These are phyloP conservation scores for Unio pictorum DNA, from an alignment of 2,888 invertebrate species.

Conservation along the genomic window DNA sequence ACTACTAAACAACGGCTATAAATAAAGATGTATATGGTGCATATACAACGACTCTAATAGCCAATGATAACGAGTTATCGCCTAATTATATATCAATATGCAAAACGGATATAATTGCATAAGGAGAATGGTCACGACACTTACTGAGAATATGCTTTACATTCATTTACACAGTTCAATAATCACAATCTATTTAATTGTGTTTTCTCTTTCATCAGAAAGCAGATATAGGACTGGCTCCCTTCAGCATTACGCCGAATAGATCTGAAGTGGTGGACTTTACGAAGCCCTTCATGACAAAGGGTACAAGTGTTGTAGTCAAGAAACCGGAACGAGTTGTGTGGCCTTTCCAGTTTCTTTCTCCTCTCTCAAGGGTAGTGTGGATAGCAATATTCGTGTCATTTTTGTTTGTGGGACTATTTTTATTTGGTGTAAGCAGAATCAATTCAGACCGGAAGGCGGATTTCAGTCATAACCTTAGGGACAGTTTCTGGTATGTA, in stretches of 20 bases:
- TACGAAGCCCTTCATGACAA: conserved; percentile 96
- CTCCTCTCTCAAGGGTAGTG: conserved; percentile 94
- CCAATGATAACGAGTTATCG: no score
- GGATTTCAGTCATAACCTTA: conserved; percentile 44
- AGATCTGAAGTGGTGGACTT: conserved; percentile 95
- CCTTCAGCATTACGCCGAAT: conserved; percentile 93
- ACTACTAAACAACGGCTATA: no score
- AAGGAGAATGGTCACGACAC: no score
- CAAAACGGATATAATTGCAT: no score
- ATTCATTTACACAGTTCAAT: no score
- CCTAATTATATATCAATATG: no score
- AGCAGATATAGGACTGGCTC: conserved; percentile 94
- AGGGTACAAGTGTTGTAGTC: conserved; percentile 95
- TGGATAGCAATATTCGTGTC: conserved; percentile 64
- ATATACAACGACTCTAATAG: no score
- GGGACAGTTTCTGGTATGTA: conserved; percentile 66
- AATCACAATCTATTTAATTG: no score
- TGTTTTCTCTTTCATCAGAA: conserved; percentile 78
- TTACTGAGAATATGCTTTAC: no score
- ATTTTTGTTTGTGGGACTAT: conserved; percentile 55
- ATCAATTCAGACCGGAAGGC: conserved; percentile 49
- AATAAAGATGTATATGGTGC: no score
- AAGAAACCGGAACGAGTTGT: conserved; percentile 88
- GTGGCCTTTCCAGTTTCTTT: conserved; percentile 96
- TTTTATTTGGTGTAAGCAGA: conserved; percentile 61